Evolutionary conservation across 1,140 invertebrate genomes (phyloP), one percentile per base, ranked within the genome.

Genomic region (Pseudomyrmex dendroicus): DNA sequence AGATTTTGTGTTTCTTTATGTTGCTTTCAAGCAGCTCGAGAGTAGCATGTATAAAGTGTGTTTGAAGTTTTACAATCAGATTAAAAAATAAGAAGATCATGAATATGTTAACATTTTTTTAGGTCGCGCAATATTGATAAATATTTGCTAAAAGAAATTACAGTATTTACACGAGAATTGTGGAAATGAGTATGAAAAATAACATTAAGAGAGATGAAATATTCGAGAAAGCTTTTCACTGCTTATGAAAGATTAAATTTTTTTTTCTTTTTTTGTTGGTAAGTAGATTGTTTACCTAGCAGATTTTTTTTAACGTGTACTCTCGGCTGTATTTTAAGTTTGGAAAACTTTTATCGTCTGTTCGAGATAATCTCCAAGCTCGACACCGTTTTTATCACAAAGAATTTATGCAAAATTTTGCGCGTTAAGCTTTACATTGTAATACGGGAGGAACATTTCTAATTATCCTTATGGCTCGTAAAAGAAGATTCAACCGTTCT

Each of bases 391-490:
- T 59, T 57, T 48, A 44, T 50, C 10, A 66, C 15, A 13, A 50
- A 57, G 66, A 48, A 70, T 70, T 61, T 70, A 48, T 48, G 17
- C 54, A 25, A 57, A 59, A n/a, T 70, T 70, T 70, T 4, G 2
- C 20, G 1, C 15, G n/a, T 46, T 77, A 13, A 5, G 1, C n/a
- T 78, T 78, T 61, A 50, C 22, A 35, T 54, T 8, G n/a, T 54
- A 64, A 76, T 64, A 48, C 35, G 2, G 15, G 25, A 59, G 7
- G 3, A 70, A 80, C 66, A 17, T 70, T 61, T 80, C 54, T 80
- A 70, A 80, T 80, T 70, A 70, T 70, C 46, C 15, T 80, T 78
- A 78, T 76, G 5, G 10, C 52, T 67, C 52, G 35, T 67, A 57
- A 78, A 76, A 68, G 20, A 80, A 52, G 54, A 70, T 70, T 57